Percentiles rank a stretch among this genome's conserved stretches.
These are phyloP conservation scores for Eriocheir sinensis DNA, from an alignment of 1,140 invertebrate genomes.

Conservation along the genomic window DNA sequence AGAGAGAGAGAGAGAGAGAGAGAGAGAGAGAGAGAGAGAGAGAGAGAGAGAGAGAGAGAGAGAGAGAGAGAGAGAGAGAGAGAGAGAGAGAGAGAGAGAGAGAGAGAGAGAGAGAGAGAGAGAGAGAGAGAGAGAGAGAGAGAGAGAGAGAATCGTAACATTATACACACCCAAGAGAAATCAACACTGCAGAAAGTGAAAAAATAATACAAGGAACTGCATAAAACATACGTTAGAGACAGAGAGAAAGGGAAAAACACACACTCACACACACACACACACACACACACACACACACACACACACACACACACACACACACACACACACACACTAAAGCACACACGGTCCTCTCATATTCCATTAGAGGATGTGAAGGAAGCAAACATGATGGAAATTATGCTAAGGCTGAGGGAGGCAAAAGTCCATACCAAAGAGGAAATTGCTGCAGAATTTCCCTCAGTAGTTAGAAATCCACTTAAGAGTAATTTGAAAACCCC, in stretches of 20 bases:
- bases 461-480: too few relatives aligned
- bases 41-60: too few relatives aligned
- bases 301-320: slow-evolving; percentile 19
- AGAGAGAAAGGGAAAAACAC: neutral
- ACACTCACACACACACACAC: slow-evolving; percentile 1
- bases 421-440: neutral
- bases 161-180: neutral
- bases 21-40: too few relatives aligned
- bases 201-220: neutral
- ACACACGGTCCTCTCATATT: too few relatives aligned
- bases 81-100: neutral
- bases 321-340: neutral
- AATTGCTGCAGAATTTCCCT: neutral
- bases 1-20: too few relatives aligned
- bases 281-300: slow-evolving; percentile 19
- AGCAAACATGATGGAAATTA: neutral
- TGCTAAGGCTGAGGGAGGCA: neutral
- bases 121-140: neutral
- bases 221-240: neutral
- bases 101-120: neutral
- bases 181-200: neutral
- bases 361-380: neutral
- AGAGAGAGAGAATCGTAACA: neutral
- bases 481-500: neutral
- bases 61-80: too few relatives aligned